Percentiles rank a stretch among this genome's conserved stretches.
phyloP scores from a whole-genome alignment of 1,140 invertebrate genomes.

The Orius insidiosus region DNA sequence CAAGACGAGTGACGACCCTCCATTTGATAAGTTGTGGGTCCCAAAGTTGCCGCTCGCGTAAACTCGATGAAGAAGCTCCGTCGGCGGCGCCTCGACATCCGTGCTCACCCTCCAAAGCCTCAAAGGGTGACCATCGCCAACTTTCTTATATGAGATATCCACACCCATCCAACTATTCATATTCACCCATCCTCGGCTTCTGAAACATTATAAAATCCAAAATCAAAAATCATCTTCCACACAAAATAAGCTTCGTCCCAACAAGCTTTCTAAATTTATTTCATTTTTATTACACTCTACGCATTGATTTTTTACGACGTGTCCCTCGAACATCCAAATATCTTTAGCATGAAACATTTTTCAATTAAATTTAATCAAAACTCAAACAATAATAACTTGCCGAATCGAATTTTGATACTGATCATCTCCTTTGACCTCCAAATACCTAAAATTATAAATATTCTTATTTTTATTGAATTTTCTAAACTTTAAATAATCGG shows the following conservation, averaged over 20 bases:
- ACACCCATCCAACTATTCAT: slow-evolving; percentile 48
- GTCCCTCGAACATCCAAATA: no score
- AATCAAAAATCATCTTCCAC: slow-evolving; percentile 8
- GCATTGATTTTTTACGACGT: no score
- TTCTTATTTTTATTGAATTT: no score
- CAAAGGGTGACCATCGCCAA: slow-evolving; percentile 77
- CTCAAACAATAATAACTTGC: no score
- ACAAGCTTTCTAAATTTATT: slow-evolving; percentile 2
- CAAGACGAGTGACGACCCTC: slow-evolving; percentile 59
- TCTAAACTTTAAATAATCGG: no score
- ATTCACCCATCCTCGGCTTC: slow-evolving; percentile 65
- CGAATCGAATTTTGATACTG: no score
- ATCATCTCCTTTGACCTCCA: no score
- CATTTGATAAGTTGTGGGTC: slow-evolving; percentile 69
- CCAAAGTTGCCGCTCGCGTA: slow-evolving; percentile 72
- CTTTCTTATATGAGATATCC: slow-evolving; percentile 83
- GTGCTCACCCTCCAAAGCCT: slow-evolving; percentile 75
- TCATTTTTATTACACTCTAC: no score
- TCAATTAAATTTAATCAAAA: no score
- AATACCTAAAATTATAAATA: no score
- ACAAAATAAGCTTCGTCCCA: slow-evolving; percentile 13
- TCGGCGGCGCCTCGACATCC: slow-evolving; percentile 80
- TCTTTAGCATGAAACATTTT: no score
- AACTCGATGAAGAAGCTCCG: slow-evolving; percentile 65
- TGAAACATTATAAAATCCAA: slow-evolving; percentile 24